Base-by-base conservation (phyloP, 2,888 invertebrate genomes). In the Oxycera nigricornis region DNA sequence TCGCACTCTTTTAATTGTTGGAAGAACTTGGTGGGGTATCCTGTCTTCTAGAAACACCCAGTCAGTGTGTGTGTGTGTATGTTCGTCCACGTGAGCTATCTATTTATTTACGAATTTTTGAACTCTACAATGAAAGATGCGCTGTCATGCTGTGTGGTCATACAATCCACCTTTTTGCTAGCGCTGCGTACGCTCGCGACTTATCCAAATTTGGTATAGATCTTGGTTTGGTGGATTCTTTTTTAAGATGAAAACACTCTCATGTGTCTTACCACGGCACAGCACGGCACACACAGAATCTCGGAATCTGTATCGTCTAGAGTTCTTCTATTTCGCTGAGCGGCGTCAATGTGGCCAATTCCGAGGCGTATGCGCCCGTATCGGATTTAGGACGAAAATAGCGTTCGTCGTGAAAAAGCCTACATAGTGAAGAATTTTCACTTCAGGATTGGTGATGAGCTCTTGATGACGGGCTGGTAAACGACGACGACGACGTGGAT, bases 301-400 rank as follows among this genome's bases (percentile, higher is more conserved):
- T 73, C 46, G 14, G 39, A 46, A 20, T 24, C 55, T 22, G 55
- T 24, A 55, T 55, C 22, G 55, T 65, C 65, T 65, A 2, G 1
- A 30, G 24, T 20, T 61, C 61, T n/a, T 65, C 65, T 35, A 41
- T 24, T 65, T 65, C 41, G 39, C 7, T 39, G 39, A 9, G 7
- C 39, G 11, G 9, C 26, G 59, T 14, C 41, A 22, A 55, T 20
- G 24, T 22, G 39, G 35, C 65, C 11, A 14, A 52, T 26, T 41
- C 50, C 26, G 67, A 68, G 24, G 28, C 26, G 67, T 31, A 55
- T 70, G 70, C 70, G 65, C 41, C 11, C 41, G 70, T 70, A 70
- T 70, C 70, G 55, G 31, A 52, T 70, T 70, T 70, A 55, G 67
- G 75, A 75, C 73, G 14, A 73, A 75, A 75, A 75, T 75, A 75